Conservation (phyloP, 2,888 invertebrate species). For the Digitonthophagus gazella region DNA sequence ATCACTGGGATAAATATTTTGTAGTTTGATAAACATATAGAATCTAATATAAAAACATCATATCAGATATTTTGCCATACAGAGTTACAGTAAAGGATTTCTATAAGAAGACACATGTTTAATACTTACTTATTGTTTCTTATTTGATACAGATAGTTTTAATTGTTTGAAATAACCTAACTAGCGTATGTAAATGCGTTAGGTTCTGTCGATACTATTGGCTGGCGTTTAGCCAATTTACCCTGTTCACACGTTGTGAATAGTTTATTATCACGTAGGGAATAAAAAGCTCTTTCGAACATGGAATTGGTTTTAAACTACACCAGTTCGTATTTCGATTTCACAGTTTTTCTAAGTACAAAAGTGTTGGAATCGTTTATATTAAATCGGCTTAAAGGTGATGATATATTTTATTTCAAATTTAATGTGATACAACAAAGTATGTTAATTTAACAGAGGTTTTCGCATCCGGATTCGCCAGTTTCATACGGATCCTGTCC, state of each 20-base stretch:
- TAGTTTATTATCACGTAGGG: neutral
- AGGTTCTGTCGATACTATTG: neutral
- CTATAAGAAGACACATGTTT: too few relatives aligned
- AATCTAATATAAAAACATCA: too few relatives aligned
- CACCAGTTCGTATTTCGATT: neutral
- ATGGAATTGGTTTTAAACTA: neutral
- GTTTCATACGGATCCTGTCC: neutral
- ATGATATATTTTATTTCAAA: neutral
- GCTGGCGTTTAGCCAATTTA: neutral
- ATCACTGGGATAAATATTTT: too few relatives aligned
- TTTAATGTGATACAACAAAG: neutral
- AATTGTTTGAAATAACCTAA: neutral
- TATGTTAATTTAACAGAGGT: neutral
- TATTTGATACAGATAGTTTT: neutral
- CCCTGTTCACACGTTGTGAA: neutral
- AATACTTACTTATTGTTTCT: neutral
- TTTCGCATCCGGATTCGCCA: constrained; percentile 2
- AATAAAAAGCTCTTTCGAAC: neutral
- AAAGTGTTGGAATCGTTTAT: neutral
- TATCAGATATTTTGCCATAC: too few relatives aligned
- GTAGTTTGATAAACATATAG: too few relatives aligned
- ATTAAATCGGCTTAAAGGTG: neutral
- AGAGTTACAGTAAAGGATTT: too few relatives aligned
- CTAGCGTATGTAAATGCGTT: neutral
- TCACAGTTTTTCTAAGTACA: neutral